Evolutionary conservation across 2,797 vertebrate species (phyloP).

Genomic region (Thripadectes ignobilis): DNA sequence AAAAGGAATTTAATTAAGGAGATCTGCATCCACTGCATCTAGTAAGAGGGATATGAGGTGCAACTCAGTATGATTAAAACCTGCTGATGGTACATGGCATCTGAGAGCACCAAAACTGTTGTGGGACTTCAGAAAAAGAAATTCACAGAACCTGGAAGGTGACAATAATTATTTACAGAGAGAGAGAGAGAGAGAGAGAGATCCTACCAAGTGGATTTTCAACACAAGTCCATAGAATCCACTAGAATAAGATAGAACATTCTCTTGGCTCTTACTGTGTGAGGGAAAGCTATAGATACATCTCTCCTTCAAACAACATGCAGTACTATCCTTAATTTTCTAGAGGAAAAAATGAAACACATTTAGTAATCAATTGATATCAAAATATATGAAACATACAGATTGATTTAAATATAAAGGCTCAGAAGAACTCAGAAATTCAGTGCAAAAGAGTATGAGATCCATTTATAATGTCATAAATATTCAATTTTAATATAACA

Average conservation of each 20-base stretch:
- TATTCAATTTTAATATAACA: slow-evolving; percentile 65
- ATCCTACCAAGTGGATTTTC: not conserved
- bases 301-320: slow-evolving; percentile 2
- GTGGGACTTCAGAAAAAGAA: not conserved
- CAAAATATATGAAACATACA: slow-evolving; percentile 26
- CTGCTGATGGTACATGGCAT: not conserved
- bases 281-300: not conserved
- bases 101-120: not conserved
- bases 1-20: not conserved
- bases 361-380: not conserved
- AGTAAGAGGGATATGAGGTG: not conserved
- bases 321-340: not conserved
- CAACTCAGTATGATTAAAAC: not conserved
- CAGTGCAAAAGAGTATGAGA: slow-evolving; percentile 15
- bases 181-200: not conserved
- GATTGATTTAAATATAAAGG: slow-evolving; percentile 19
- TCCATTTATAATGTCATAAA: slow-evolving; percentile 67
- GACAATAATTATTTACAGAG: not conserved
- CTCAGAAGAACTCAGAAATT: slow-evolving; percentile 22
- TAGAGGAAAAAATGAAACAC: not conserved
- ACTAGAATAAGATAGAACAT: not conserved
- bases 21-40: not conserved
- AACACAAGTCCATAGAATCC: not conserved
- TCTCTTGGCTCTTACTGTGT: not conserved
- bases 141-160: not conserved